Evolutionary conservation across 1,140 invertebrate species (phyloP), one percentile per base, ranked within the genome.

Genomic region (Vanessa tameamea): DNA sequence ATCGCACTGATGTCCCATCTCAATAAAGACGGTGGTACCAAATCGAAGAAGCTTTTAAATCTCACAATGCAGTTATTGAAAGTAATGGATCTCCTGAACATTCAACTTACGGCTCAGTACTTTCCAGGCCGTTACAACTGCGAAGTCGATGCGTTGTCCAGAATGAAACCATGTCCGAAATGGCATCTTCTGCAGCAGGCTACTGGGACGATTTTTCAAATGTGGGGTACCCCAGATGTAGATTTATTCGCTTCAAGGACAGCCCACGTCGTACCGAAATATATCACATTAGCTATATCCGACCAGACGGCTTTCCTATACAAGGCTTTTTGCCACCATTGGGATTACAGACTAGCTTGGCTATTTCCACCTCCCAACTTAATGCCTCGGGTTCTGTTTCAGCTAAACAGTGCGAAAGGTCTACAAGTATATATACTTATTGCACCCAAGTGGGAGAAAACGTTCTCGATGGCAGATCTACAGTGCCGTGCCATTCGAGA

Each of bases 21-120:
- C 31, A 75, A 75, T 64, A 89, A 87, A 57, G 83, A 89, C 64
- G 84, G 85, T 5, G 87, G 89, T 9, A 90, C 86, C 43, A 82
- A 65, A 68, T 89, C 83, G 3, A 64, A 79, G 16, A 69, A 65
- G 6, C 82, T 91, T 3, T 75, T 86, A 47, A 47, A 82, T 6
- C 73, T 79, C 20, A 88, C 87, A 2, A 75, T 70, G 14, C 76
- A 83, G 16, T 47, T 87, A 6, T 78, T 90, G 3, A 13, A 55
- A 0, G 16, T 86, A 14, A 71, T 84, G 37, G 85, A 91, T 70
- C 11, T 57, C 1, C 59, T 81, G 20, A 70, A 86, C 11, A 76
- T 73, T 37, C 55, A 63, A 47, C 14, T 77, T 4, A 57, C 50
- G 47, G 71, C 67, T 20, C 61, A 70, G 23, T 75, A 69, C 14